Evolutionary conservation across 1,140 invertebrate species (phyloP).

Genomic region (Eufriesea mexicana): DNA sequence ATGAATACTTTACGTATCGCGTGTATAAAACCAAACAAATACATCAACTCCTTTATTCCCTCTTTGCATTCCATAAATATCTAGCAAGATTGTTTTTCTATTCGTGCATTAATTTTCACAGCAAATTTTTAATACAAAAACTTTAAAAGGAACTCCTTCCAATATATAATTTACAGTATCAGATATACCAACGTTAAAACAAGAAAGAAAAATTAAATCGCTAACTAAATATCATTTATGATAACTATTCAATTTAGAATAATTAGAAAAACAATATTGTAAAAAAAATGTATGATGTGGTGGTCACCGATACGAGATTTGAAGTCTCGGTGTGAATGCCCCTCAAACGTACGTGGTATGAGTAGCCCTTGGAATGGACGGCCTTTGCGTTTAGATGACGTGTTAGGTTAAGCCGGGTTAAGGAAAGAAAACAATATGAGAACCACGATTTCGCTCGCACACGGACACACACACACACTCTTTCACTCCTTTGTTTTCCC

Average conservation of each 20-base stretch:
- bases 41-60: slow-evolving; percentile 19
- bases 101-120: neutral
- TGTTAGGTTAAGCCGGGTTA: too few species aligned
- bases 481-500: too few species aligned
- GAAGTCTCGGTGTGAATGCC: too few species aligned
- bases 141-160: neutral
- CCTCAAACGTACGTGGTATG: too few species aligned
- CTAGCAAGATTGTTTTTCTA: neutral
- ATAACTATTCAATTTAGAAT: neutral
- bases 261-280: neutral
- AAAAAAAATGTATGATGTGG: too few species aligned
- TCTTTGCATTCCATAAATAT: slow-evolving; percentile 9
- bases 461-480: too few species aligned
- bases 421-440: too few species aligned
- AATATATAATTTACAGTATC: neutral
- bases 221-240: neutral
- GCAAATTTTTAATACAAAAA: neutral
- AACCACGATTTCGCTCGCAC: too few species aligned
- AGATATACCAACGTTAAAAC: neutral
- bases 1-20: slow-evolving; percentile 14
- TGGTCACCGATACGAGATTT: too few species aligned
- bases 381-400: too few species aligned
- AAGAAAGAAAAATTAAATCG: neutral
- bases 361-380: too few species aligned
- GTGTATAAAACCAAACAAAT: slow-evolving; percentile 16